phyloP scores from a whole-genome alignment of 2,113 vertebrate species.

The Osmerus mordax region DNA sequence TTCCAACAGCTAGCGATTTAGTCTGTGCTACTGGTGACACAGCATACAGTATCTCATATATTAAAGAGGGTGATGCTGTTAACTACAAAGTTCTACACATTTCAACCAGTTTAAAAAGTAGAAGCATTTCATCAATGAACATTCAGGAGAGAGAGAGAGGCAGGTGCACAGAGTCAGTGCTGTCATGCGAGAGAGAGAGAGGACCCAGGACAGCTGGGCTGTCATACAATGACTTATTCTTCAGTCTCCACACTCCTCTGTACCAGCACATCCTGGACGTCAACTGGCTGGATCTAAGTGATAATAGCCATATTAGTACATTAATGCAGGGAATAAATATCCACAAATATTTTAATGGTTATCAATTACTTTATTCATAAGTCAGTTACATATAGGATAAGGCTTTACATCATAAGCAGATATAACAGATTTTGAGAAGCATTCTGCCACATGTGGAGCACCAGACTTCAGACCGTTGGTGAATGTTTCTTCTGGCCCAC shows the following conservation, averaged over 20 bases:
- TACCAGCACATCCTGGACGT: conserved; percentile 14
- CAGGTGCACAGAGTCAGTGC: conserved; percentile 49
- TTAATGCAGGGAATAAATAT: not conserved
- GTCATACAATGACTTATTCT: conserved; percentile 66
- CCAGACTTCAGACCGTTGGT: no score
- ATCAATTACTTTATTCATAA: conserved; percentile 5
- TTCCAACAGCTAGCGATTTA: no score
- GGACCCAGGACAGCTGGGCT: conserved; percentile 60
- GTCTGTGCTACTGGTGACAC: no score
- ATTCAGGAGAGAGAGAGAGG: conserved; percentile 21
- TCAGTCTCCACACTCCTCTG: conserved; percentile 16
- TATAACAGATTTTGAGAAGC: no score
- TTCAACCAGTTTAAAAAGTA: not conserved
- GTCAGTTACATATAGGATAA: not conserved
- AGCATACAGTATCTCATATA: no score
- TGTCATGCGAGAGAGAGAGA: conserved; percentile 45
- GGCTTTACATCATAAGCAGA: no score
- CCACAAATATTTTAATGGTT: not conserved
- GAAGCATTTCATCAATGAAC: not conserved
- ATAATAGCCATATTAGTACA: no score
- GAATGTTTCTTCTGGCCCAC: no score
- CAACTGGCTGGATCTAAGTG: conserved; percentile 4
- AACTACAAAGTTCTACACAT: no score
- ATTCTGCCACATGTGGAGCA: no score
- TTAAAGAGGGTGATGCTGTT: no score